phyloP scores from a whole-genome alignment of 1,140 invertebrate species.

The Telenomus remus region DNA sequence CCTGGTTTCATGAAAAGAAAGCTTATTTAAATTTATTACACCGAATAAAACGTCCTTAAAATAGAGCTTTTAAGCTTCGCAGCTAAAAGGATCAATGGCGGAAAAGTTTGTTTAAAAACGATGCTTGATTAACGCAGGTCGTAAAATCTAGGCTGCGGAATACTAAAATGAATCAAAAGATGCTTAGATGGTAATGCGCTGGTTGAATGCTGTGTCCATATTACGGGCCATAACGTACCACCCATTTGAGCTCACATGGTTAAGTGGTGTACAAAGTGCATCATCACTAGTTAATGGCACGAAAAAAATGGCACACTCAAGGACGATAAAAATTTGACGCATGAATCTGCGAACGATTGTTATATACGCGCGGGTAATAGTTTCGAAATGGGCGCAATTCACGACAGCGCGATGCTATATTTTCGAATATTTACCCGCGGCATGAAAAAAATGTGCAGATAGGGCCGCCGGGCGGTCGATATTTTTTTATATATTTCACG shows the following conservation, averaged over 20 bases:
- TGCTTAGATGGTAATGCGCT: slow-evolving; percentile 24
- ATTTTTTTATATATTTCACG: slow-evolving; percentile 25
- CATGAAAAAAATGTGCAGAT: slow-evolving; percentile 25
- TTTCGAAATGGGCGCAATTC: slow-evolving; percentile 36
- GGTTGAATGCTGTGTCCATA: slow-evolving; percentile 21
- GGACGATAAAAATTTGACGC: slow-evolving; percentile 31
- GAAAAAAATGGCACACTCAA: slow-evolving; percentile 27
- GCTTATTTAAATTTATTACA: too few species aligned
- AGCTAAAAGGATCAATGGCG: too few species aligned
- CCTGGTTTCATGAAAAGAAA: too few species aligned
- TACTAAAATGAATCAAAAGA: slow-evolving; percentile 24
- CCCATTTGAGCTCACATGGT: slow-evolving; percentile 21
- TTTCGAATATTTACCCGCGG: slow-evolving; percentile 31
- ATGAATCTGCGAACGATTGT: slow-evolving; percentile 42
- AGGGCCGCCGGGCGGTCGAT: slow-evolving; percentile 47
- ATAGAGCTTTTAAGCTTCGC: too few species aligned
- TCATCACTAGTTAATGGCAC: slow-evolving; percentile 35
- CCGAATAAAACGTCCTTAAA: too few species aligned
- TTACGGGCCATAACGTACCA: slow-evolving; percentile 6
- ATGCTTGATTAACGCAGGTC: neutral
- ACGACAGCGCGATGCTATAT: slow-evolving; percentile 16
- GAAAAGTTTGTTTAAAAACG: too few species aligned
- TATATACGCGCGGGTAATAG: slow-evolving; percentile 27
- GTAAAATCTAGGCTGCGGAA: slow-evolving; percentile 4
- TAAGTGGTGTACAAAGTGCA: slow-evolving; percentile 34